Evolutionary conservation across 2,888 invertebrate species (phyloP).

Genomic region (Aphidius colemani): DNA sequence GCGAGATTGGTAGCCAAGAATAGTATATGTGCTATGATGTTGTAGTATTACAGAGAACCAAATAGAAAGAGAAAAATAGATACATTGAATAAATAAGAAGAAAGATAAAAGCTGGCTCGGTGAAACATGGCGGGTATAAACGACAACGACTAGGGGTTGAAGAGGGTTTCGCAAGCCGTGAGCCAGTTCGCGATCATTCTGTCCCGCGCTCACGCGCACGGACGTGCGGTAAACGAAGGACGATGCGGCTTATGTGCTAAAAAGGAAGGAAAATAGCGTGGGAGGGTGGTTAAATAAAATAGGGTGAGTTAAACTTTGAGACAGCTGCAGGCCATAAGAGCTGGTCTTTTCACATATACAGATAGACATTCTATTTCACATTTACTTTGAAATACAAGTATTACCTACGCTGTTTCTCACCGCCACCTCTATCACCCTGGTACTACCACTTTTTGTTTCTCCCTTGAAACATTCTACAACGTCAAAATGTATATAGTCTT

Average conservation of each 20-base stretch:
- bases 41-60: no score
- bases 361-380: conserved; percentile 29
- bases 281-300: conserved; percentile 20
- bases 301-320: conserved; percentile 47
- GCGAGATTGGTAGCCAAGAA: no score
- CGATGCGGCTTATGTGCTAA: conserved; percentile 15
- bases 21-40: no score
- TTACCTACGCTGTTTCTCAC: conserved; percentile 24
- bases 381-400: conserved; percentile 39
- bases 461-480: conserved; percentile 3
- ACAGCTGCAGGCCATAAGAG: conserved; percentile 55
- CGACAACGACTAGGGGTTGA: conserved; percentile 36
- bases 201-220: conserved; percentile 29
- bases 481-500: no score
- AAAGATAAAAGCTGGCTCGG: conserved; percentile 24
- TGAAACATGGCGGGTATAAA: conserved; percentile 40
- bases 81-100: conserved; percentile 18
- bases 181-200: conserved; percentile 22
- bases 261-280: conserved; percentile 28
- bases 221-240: conserved; percentile 25
- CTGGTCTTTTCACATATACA: conserved; percentile 38
- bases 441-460: conserved; percentile 30
- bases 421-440: conserved; percentile 15
- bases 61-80: conserved; percentile 21
- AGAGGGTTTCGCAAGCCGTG: conserved; percentile 30